Percentiles rank a stretch among this genome's conserved stretches.
phyloP scores from a whole-genome alignment of 53 echinoderm and acorn worm species.

The Hippasteria phrygiana region DNA sequence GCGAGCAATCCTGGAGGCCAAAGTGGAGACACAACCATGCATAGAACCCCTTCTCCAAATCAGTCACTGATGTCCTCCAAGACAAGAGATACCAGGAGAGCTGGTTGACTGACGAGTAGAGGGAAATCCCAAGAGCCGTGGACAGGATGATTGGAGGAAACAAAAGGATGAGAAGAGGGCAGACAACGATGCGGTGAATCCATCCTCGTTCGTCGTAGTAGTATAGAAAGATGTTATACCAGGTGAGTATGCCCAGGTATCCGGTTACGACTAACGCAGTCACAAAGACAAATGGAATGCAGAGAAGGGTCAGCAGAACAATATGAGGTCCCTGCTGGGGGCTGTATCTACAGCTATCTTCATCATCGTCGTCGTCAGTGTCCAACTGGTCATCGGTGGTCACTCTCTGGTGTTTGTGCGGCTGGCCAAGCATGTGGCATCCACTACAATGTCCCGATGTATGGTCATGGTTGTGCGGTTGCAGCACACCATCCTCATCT shows the following conservation, averaged over 20 bases:
- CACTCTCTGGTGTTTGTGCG: background rate
- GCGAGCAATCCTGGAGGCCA: constrained; percentile 85
- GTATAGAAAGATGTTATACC: constrained; percentile 88
- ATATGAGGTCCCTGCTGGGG: constrained; percentile 76
- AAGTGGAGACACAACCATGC: constrained; percentile 80
- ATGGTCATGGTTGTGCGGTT: constrained; percentile 15
- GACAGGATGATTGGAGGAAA: constrained; percentile 65
- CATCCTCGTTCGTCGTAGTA: constrained; percentile 84
- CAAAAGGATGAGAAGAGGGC: constrained; percentile 84
- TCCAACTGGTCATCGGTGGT: constrained; percentile 12
- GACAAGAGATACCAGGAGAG: constrained; percentile 79
- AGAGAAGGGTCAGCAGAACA: constrained; percentile 71
- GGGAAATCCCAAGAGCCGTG: constrained; percentile 67
- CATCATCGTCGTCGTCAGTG: constrained; percentile 19
- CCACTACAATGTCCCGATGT: constrained; percentile 11
- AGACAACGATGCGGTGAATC: constrained; percentile 76
- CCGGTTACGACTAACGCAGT: constrained; percentile 75
- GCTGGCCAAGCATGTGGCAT: constrained; percentile 19
- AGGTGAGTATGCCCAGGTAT: constrained; percentile 89
- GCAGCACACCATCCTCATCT: constrained; percentile 25
- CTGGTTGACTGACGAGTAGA: constrained; percentile 76
- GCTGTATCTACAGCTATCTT: constrained; percentile 46
- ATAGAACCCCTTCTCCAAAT: constrained; percentile 92
- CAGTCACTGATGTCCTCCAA: constrained; percentile 78
- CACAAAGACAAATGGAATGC: constrained; percentile 82